A percentile compares a stretch with the other conserved stretches of the same genome.
These are phyloP conservation scores for Diadromus collaris DNA, from an alignment of 2,888 invertebrate species.

Conservation along the genomic window DNA sequence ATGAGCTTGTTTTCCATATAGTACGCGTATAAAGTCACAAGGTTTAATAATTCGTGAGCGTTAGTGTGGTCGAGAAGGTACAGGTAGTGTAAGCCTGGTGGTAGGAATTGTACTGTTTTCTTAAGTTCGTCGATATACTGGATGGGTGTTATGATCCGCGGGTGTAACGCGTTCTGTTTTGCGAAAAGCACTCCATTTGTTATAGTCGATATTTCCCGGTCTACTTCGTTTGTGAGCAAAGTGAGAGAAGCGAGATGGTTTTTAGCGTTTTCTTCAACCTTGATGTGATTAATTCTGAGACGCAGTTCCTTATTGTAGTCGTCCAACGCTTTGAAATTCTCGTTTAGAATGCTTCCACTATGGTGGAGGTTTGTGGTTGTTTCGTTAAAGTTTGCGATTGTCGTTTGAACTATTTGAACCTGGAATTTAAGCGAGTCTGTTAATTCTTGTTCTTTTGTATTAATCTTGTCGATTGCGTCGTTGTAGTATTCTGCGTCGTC, in stretches of 20 bases:
- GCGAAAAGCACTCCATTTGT: slow-evolving; percentile 15
- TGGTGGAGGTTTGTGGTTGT: slow-evolving; percentile 22
- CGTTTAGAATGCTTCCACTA: slow-evolving; percentile 13
- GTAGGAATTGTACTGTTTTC: slow-evolving; percentile 34
- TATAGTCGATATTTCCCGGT: slow-evolving; percentile 18
- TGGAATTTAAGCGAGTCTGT: slow-evolving; percentile 51
- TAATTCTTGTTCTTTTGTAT: slow-evolving; percentile 57
- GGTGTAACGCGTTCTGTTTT: slow-evolving; percentile 18
- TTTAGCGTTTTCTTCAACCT: slow-evolving; percentile 14
- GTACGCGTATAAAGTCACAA: slow-evolving; percentile 16
- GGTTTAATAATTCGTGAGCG: slow-evolving; percentile 31
- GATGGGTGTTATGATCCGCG: slow-evolving; percentile 11
- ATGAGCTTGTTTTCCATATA: slow-evolving; percentile 24
- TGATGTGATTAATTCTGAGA: background rate
- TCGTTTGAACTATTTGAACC: slow-evolving; percentile 10
- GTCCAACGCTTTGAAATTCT: background rate
- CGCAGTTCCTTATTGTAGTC: slow-evolving; percentile 24
- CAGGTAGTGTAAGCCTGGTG: slow-evolving; percentile 31
- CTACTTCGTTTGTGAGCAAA: slow-evolving; percentile 29
- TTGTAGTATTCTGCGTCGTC: slow-evolving; percentile 67
- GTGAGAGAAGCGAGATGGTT: slow-evolving; percentile 19
- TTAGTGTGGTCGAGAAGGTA: slow-evolving; percentile 17
- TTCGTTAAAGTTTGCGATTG: slow-evolving; percentile 25
- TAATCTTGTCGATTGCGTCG: slow-evolving; percentile 61
- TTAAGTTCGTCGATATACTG: slow-evolving; percentile 29